phyloP scores from a whole-genome alignment of 2,797 vertebrate species.

The Cichlasoma orientale region DNA sequence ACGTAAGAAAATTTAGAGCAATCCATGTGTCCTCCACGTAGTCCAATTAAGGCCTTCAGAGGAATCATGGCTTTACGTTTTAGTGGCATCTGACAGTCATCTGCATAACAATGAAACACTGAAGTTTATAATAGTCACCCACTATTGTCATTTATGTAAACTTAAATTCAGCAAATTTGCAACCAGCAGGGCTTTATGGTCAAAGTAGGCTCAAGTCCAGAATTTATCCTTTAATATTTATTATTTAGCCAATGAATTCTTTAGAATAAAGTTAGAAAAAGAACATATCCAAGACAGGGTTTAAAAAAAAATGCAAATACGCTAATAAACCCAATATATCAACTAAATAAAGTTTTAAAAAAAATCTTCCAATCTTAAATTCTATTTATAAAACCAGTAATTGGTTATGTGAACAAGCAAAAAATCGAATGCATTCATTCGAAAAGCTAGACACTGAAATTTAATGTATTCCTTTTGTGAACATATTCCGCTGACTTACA shows the following conservation, averaged over 20 bases:
- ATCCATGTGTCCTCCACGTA: not conserved
- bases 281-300: not conserved
- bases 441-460: not conserved
- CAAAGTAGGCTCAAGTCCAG: not conserved
- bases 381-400: not conserved
- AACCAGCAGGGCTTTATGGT: rapidly evolving
- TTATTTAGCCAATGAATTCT: not conserved
- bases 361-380: not conserved
- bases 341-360: not conserved
- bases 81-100: not conserved
- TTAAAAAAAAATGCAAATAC: too few species aligned
- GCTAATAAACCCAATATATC: not conserved
- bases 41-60: not conserved
- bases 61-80: not conserved
- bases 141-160: not conserved
- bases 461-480: slow-evolving; percentile 20
- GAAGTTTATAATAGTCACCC: not conserved
- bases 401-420: not conserved
- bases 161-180: not conserved
- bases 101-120: not conserved
- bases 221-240: not conserved
- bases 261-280: not conserved
- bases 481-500: slow-evolving; percentile 31
- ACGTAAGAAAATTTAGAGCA: not conserved
- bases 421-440: not conserved